Base-by-base conservation (phyloP, 1,140 invertebrate species). In the Idris sp. region DNA sequence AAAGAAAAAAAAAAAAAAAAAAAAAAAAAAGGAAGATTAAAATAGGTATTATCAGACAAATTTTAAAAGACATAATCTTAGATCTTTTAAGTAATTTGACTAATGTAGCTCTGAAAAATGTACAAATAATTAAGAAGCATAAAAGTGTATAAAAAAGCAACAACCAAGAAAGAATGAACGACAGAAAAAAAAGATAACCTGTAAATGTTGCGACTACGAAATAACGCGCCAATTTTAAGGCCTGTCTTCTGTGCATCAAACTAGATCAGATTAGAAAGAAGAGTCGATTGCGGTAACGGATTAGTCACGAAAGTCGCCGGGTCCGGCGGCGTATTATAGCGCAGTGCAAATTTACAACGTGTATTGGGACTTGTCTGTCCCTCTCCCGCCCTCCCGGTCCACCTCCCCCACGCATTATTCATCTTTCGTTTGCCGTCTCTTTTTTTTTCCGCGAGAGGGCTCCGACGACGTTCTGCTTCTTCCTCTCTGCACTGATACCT, bases 401-500 rank as follows among this genome's bases (percentile, higher is more conserved):
- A 74, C 77, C 75, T 81, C 75, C 79, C 67, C 79, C 79, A 74
- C 83, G 80, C 76, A 86, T 84, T 85, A 83, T 85, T 84, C 84
- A 83, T 85, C 84, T 84, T 79, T 79, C 68, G 51, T 78, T 81
- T 51, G 36, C 58, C 72, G 30, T 74, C 75, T 72, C 74, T 53
- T 15, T 80, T 74, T 62, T 64, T 78, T 72, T 75, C 69, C 58
- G 68, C 56, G 72, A 54, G 74, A 59, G 36, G 33, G 30, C 54
- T 61, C 48, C 19, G 31, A 76, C 64, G 69, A 75, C 56, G 51
- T 74, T 54, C 7, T 22, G 44, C 53, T 35, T 33, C 31, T 36
- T 43, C 15, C 53, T 46, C 76, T 35, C 46, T 38, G 38, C 38
- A 74, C 65, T 25, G 18, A 51, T 49, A 51, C 68, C 40, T 54